These are phyloP conservation scores for Epinephelus awoara DNA, from an alignment of 2,797 vertebrate species.

Conservation along the genomic window DNA sequence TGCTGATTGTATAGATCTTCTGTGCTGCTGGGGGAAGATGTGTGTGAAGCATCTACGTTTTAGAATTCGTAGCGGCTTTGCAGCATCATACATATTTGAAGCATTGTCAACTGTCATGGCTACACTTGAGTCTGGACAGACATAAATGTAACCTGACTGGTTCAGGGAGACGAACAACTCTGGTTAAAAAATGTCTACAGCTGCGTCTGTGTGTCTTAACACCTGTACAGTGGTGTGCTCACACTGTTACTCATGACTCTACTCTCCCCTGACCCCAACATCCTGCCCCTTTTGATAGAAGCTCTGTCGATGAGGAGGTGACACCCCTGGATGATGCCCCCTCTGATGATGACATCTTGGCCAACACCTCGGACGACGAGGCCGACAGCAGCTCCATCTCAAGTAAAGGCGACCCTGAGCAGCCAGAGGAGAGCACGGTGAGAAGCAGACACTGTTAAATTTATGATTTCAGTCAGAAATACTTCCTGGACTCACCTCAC, in stretches of 20 bases:
- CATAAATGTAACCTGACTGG: no score
- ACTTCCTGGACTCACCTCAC: slow-evolving; percentile 13
- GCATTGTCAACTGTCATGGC: no score
- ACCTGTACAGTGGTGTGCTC: neutral
- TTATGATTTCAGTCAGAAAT: slow-evolving; percentile 29
- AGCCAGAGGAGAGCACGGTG: slow-evolving; percentile 86
- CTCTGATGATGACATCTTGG: slow-evolving; percentile 86
- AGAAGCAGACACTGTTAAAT: slow-evolving; percentile 31
- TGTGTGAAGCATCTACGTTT: no score
- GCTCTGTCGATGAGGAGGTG: slow-evolving; percentile 64
- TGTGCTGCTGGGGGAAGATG: no score
- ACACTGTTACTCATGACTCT: neutral
- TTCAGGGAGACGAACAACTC: no score
- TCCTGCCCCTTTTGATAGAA: slow-evolving; percentile 71
- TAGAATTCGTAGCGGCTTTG: no score
- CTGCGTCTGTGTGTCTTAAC: neutral
- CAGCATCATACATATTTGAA: no score
- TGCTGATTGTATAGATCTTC: no score
- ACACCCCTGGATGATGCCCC: slow-evolving; percentile 78
- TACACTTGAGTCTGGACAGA: no score
- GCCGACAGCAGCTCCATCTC: slow-evolving; percentile 90
- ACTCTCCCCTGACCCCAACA: slow-evolving; percentile 17
- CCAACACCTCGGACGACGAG: slow-evolving; percentile 87
- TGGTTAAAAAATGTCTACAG: neutral
- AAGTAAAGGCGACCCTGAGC: slow-evolving; percentile 90